These are phyloP conservation scores for Sterna hirundo DNA, from an alignment of 2,113 vertebrate genomes.

Conservation along the genomic window DNA sequence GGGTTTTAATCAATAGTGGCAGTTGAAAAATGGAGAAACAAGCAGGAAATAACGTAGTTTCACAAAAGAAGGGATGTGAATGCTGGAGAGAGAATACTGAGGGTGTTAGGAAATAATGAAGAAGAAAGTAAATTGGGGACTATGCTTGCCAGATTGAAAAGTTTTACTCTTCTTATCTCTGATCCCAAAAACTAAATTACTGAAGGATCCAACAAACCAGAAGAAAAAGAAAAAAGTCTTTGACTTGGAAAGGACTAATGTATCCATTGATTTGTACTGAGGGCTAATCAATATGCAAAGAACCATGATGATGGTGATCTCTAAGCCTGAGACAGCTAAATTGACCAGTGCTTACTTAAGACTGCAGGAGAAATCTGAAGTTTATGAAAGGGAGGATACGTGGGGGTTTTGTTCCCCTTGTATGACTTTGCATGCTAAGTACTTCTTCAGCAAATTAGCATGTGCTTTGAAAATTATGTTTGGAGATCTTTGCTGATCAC, in stretches of 20 bases:
- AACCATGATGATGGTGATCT: background rate
- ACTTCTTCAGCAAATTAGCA: background rate
- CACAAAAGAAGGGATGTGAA: background rate
- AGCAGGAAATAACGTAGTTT: constrained; percentile 3
- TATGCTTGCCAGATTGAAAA: background rate
- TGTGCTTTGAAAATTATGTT: background rate
- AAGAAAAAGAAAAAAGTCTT: background rate
- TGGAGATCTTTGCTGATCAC: background rate
- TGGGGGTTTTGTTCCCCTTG: background rate
- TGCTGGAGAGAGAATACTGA: background rate
- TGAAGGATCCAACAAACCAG: background rate
- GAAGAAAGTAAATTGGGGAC: background rate
- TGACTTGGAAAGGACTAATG: background rate
- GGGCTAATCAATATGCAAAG: background rate
- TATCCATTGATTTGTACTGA: background rate
- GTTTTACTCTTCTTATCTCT: background rate
- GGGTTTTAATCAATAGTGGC: constrained; percentile 25
- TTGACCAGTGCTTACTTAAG: background rate
- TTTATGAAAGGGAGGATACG: background rate
- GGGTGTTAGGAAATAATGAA: background rate
- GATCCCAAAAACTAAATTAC: background rate
- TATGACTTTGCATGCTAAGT: background rate
- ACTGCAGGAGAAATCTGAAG: background rate
- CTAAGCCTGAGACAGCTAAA: background rate
- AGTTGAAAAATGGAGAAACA: constrained; percentile 15